phyloP scores from a whole-genome alignment of 2,888 invertebrate species.

The Entomobrya multifasciata region DNA sequence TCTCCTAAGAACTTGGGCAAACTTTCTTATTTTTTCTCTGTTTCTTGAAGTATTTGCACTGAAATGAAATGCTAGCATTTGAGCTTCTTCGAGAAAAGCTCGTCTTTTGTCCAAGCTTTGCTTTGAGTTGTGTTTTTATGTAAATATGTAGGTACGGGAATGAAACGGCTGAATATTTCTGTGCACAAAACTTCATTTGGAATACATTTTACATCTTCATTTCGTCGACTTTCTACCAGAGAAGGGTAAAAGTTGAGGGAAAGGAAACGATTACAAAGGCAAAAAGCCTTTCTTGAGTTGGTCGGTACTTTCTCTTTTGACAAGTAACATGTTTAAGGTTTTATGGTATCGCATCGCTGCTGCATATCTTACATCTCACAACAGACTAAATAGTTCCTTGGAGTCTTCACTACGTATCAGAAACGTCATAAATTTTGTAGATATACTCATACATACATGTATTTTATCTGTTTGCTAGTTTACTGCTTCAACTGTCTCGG shows the following conservation, averaged over 20 bases:
- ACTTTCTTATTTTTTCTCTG: background rate
- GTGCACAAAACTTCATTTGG: background rate
- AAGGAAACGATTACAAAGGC: background rate
- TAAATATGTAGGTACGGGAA: too few relatives aligned
- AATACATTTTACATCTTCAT: conserved; percentile 16
- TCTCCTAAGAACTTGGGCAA: background rate
- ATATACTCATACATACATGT: too few relatives aligned
- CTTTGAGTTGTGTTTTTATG: too few relatives aligned
- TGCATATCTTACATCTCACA: background rate
- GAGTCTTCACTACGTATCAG: background rate
- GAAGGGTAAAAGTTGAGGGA: background rate
- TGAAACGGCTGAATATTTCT: background rate
- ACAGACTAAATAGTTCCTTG: background rate
- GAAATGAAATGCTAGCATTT: too few relatives aligned
- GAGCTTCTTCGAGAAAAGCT: too few relatives aligned
- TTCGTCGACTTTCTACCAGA: conserved; percentile 11
- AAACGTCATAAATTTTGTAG: conserved; percentile 33
- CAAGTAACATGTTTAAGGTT: conserved; percentile 53
- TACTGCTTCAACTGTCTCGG: background rate
- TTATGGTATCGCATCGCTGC: background rate
- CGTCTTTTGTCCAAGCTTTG: too few relatives aligned
- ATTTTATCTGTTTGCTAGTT: conserved; percentile 20
- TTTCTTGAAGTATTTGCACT: too few relatives aligned
- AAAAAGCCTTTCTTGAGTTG: background rate
- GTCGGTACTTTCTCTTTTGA: conserved; percentile 33